phyloP scores from a whole-genome alignment of 2,888 invertebrate species.

The Drosophila mettleri region DNA sequence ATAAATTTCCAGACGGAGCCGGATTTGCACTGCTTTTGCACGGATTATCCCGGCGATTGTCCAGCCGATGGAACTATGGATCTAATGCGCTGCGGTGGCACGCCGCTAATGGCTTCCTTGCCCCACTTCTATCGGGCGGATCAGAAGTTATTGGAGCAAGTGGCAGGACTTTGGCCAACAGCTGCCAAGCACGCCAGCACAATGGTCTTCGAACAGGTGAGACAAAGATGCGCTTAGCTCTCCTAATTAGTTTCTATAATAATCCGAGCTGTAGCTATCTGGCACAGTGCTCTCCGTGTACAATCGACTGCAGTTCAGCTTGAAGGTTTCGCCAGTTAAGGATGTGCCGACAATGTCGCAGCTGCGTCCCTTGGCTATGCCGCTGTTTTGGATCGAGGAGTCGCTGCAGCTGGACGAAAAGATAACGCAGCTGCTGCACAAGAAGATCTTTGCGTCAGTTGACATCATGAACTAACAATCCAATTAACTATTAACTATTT shows the following conservation, averaged over 20 bases:
- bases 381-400: slow-evolving; percentile 93
- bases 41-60: slow-evolving; percentile 87
- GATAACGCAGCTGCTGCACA: slow-evolving; percentile 57
- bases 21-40: slow-evolving; percentile 83
- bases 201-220: slow-evolving; percentile 92
- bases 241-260: neutral
- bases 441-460: slow-evolving; percentile 68
- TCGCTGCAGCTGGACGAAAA: slow-evolving; percentile 82
- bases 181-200: slow-evolving; percentile 89
- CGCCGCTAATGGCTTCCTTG: slow-evolving; percentile 90
- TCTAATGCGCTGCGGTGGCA: slow-evolving; percentile 87
- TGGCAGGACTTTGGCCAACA: slow-evolving; percentile 87
- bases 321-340: slow-evolving; percentile 87
- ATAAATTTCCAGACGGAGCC: slow-evolving; percentile 59
- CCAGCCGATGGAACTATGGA: slow-evolving; percentile 90
- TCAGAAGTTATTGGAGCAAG: slow-evolving; percentile 80
- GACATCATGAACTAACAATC: neutral
- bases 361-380: slow-evolving; percentile 88
- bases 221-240: fast-evolving
- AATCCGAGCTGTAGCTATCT: slow-evolving; percentile 53
- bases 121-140: slow-evolving; percentile 92
- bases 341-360: slow-evolving; percentile 89
- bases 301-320: slow-evolving; percentile 90
- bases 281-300: slow-evolving; percentile 90
- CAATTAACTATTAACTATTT: neutral